Evolutionary conservation across 2,113 vertebrate genomes (phyloP).

Genomic region (Cygnus atratus): DNA sequence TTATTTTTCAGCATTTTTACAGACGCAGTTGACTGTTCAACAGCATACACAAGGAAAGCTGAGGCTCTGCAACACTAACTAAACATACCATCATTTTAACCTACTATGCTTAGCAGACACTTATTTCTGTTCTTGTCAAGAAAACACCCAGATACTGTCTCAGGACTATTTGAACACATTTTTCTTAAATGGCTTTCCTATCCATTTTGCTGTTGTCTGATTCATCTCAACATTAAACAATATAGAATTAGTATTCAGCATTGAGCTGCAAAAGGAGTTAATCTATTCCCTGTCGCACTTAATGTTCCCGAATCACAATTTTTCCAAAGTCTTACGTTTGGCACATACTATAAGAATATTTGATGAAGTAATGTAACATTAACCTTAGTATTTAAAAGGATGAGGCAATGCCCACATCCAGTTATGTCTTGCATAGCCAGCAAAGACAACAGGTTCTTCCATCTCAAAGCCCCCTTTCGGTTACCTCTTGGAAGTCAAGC

Average conservation of each 20-base stretch:
- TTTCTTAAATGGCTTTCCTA: background rate
- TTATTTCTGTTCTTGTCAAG: background rate
- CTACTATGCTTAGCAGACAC: background rate
- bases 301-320: background rate
- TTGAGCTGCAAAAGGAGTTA: background rate
- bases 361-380: background rate
- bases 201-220: background rate
- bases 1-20: background rate
- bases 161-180: background rate
- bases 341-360: background rate
- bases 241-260: rapidly evolving
- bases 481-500: conserved; percentile 30
- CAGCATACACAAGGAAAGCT: background rate
- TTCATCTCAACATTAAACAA: background rate
- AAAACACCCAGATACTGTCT: background rate
- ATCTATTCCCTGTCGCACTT: background rate
- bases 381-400: background rate
- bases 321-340: too few species aligned
- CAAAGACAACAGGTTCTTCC: background rate
- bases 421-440: background rate
- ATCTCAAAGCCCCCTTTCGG: background rate
- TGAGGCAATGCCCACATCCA: rapidly evolving
- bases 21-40: background rate
- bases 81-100: background rate
- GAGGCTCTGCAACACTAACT: background rate